Conservation (phyloP, 1,140 invertebrate genomes). For the Tetramorium simillimum region DNA sequence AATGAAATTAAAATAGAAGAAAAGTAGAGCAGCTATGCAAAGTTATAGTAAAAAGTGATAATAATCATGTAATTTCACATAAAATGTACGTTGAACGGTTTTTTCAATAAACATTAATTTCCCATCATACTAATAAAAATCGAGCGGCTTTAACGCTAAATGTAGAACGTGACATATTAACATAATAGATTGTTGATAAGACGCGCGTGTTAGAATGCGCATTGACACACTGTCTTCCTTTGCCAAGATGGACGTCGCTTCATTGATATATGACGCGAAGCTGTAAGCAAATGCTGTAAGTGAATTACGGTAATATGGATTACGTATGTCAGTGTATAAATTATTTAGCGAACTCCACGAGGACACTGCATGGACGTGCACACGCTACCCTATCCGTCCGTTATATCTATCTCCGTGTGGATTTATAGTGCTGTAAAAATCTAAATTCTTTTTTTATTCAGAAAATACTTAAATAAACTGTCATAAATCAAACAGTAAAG, state of each 20-base stretch:
- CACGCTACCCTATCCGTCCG: background rate
- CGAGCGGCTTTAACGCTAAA: background rate
- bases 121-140: background rate
- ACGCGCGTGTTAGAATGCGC: background rate
- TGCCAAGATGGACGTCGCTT: background rate
- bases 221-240: background rate
- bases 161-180: background rate
- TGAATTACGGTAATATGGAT: conserved; percentile 14
- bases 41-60: background rate
- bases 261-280: conserved; percentile 1
- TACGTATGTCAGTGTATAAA: conserved; percentile 54
- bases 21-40: background rate
- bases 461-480: background rate
- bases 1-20: background rate
- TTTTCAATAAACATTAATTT: background rate
- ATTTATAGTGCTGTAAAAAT: background rate
- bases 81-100: background rate
- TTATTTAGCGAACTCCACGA: conserved; percentile 40
- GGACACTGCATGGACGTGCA: conserved; percentile 23
- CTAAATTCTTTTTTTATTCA: background rate
- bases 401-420: background rate
- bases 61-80: background rate
- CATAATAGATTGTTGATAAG: background rate
- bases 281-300: background rate
- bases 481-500: background rate